phyloP scores from a whole-genome alignment of 2,888 invertebrate species.

The Clitarchus hookeri region DNA sequence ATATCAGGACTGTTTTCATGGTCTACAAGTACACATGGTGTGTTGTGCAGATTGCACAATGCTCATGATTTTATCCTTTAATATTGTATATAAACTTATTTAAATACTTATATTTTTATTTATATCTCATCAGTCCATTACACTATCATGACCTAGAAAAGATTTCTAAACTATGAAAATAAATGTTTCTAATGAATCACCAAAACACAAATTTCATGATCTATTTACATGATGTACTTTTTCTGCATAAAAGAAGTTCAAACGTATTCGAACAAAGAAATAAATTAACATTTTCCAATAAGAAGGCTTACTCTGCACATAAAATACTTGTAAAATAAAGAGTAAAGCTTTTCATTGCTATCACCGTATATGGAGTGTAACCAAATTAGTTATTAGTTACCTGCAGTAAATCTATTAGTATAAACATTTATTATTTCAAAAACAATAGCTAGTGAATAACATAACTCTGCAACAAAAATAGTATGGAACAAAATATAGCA shows the following conservation, averaged over 20 bases:
- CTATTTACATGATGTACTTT: no score
- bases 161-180: background rate
- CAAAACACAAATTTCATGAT: no score
- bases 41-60: constrained; percentile 18
- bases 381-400: background rate
- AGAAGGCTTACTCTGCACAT: background rate
- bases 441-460: background rate
- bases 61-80: background rate
- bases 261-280: background rate
- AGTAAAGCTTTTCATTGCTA: background rate
- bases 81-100: background rate
- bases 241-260: background rate
- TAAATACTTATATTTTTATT: background rate
- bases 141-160: background rate
- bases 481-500: background rate
- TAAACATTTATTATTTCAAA: background rate
- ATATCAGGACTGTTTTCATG: constrained; percentile 16
- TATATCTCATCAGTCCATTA: background rate
- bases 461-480: background rate
- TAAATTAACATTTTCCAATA: background rate
- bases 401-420: background rate
- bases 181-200: no score
- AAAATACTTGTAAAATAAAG: background rate
- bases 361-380: background rate
- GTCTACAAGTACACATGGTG: background rate